Evolutionary conservation across 1,140 invertebrate genomes (phyloP).

Genomic region (Neomicropteryx cornuta): DNA sequence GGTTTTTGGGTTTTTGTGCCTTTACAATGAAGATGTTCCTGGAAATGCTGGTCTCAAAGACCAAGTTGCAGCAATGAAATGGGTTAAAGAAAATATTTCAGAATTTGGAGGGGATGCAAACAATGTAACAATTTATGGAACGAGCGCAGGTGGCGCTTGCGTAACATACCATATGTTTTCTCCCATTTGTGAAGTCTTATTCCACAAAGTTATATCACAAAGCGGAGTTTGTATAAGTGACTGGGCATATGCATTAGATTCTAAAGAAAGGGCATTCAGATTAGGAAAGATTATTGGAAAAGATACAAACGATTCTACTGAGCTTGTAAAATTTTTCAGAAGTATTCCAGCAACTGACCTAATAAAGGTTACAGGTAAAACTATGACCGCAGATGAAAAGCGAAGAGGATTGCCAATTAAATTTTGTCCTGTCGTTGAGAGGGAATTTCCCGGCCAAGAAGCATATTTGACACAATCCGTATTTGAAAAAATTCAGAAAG

Average conservation of each 20-base stretch:
- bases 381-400: constrained; percentile 18
- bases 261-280: constrained; percentile 18
- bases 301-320: constrained; percentile 21
- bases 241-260: constrained; percentile 9
- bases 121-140: constrained; percentile 47
- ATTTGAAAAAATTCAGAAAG: constrained; percentile 21
- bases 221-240: constrained; percentile 15
- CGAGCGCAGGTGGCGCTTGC: constrained; percentile 42
- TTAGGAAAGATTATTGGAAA: constrained; percentile 24
- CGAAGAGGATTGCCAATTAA: constrained; percentile 25
- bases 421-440: constrained; percentile 31
- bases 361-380: constrained; percentile 18
- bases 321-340: constrained; percentile 33
- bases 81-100: constrained; percentile 50
- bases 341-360: constrained; percentile 28
- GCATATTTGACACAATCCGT: constrained; percentile 25
- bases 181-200: constrained; percentile 22
- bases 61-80: constrained; percentile 47
- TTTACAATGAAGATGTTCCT: constrained; percentile 42
- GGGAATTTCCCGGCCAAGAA: constrained; percentile 23
- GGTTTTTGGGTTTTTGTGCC: constrained; percentile 35
- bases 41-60: constrained; percentile 60
- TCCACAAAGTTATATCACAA: constrained; percentile 17
- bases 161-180: constrained; percentile 26
- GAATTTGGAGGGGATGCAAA: constrained; percentile 52